Evolutionary conservation across 2,113 vertebrate genomes (phyloP).

Genomic region (Sisor rabdophorus): DNA sequence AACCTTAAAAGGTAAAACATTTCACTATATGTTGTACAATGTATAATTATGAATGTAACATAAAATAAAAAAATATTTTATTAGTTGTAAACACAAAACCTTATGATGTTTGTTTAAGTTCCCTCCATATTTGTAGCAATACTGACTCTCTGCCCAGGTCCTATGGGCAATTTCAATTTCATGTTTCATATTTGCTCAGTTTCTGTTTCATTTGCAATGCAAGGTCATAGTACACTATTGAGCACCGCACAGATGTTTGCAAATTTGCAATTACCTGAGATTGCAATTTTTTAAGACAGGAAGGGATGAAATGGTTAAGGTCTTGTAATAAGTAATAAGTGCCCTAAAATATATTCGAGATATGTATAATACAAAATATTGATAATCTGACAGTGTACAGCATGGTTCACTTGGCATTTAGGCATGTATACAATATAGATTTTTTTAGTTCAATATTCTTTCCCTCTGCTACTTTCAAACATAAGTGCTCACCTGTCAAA

Average conservation of each 20-base stretch:
- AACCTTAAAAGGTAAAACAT: too few relatives aligned
- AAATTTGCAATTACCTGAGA: neutral
- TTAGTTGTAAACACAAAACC: too few relatives aligned
- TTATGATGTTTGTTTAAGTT: too few relatives aligned
- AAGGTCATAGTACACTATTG: slow-evolving; percentile 4
- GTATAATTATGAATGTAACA: too few relatives aligned
- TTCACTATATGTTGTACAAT: too few relatives aligned
- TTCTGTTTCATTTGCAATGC: neutral
- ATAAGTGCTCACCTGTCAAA: slow-evolving; percentile 45
- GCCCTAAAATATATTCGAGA: slow-evolving; percentile 22
- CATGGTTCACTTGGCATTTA: slow-evolving; percentile 50
- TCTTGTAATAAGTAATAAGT: slow-evolving; percentile 11
- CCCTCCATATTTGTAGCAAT: too few relatives aligned
- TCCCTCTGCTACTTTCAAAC: slow-evolving; percentile 33
- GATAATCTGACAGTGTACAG: slow-evolving; percentile 37
- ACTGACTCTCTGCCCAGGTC: too few relatives aligned
- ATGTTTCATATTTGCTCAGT: neutral
- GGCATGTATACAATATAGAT: slow-evolving; percentile 49
- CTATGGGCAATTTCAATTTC: too few relatives aligned
- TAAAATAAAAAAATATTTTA: too few relatives aligned
- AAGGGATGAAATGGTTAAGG: slow-evolving; percentile 14
- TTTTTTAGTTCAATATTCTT: slow-evolving; percentile 44
- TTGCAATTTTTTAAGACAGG: too few relatives aligned
- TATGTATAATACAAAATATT: slow-evolving; percentile 44
- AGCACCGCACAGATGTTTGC: neutral